Conservation (phyloP, 2,888 invertebrate genomes). For the Zele albiditarsus region DNA sequence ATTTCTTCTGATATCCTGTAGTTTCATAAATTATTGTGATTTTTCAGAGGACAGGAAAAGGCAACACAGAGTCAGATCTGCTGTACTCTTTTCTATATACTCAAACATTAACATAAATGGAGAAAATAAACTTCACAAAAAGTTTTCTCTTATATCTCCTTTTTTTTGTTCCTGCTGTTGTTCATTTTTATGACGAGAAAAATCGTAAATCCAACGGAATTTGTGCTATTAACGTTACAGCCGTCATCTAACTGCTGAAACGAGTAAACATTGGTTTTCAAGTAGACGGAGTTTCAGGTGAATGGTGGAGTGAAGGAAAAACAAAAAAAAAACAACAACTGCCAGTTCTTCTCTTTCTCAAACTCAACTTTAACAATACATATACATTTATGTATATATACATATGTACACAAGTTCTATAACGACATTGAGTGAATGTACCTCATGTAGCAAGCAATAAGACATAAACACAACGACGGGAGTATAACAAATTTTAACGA, state of each 20-base stretch:
- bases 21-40: too few species aligned
- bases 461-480: neutral
- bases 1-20: too few species aligned
- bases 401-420: neutral
- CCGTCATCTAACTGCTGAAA: neutral
- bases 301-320: neutral
- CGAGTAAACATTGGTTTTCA: neutral
- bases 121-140: neutral
- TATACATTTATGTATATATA: neutral
- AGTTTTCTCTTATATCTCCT: neutral
- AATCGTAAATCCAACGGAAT: neutral
- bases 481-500: conserved; percentile 11
- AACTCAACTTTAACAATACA: neutral
- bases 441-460: neutral
- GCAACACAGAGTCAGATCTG: too few species aligned
- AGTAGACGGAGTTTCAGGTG: neutral
- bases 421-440: conserved; percentile 2
- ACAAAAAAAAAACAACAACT: neutral
- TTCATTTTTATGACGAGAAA: neutral
- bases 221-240: neutral
- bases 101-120: too few species aligned
- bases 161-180: too few species aligned
- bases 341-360: neutral
- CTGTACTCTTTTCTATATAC: too few species aligned
- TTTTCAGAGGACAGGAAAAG: too few species aligned